Evolutionary conservation across 2,888 invertebrate species (phyloP), one percentile per base, ranked within the genome.

Genomic region (Selenia dentaria): DNA sequence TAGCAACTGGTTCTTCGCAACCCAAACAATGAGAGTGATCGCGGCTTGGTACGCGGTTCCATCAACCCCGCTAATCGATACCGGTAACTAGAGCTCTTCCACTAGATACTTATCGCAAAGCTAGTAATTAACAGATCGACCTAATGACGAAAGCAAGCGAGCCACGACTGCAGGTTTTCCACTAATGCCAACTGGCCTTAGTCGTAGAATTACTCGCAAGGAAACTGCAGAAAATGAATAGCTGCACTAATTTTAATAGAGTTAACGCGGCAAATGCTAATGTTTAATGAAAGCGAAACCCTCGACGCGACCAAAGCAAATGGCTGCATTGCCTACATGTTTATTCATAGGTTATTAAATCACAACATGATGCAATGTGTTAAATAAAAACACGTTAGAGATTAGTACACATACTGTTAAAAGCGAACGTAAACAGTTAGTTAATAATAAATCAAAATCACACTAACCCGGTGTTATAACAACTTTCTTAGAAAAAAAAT

Each of bases 21-120:
- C 74, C 75, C 85, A 88, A 88, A 88, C 88, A 90, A 86, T 87
- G 79, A 79, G 89, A 74, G 84, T 81, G 82, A 79, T 90, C 87
- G 79, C 88, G 67, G 81, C 72, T 76, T 86, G 89, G 88, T 87
- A 89, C 89, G 82, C 73, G 71, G 64, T 70, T 65, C 64, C 63
- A 69, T 60, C 68, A 66, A 72, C 71, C 67, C 67, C 58, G 57
- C 62, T 62, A 79, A 87, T 89, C 89, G 81, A 89, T 89, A 83
- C 57, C 53, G 66, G 64, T 64, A 67, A 22, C 64, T 62, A 54
- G 69, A 69, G 67, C 69, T 4, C 16, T 72, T 72, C 71, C 67
- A 66, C 65, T 64, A 70, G 64, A 75, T 70, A 74, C 67, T 68
- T 67, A 67, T 69, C 63, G 63, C 64, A 54, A 70, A 66, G 54